Evolutionary conservation across 2,113 vertebrate genomes (phyloP).

Genomic region (Chaetorhynchus papuensis): DNA sequence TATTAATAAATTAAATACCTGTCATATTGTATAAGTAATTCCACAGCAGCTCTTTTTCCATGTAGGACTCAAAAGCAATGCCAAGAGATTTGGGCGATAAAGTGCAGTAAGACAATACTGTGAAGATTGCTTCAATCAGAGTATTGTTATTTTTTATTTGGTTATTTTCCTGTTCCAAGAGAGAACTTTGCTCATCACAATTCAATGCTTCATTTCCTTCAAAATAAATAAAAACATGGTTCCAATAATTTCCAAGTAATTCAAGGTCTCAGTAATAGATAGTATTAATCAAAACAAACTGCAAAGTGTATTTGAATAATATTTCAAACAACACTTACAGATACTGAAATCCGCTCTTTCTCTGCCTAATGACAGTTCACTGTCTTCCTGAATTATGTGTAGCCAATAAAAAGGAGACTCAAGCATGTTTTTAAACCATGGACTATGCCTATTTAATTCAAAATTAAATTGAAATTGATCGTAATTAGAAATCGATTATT

Average conservation of each 20-base stretch:
- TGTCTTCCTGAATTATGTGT: neutral
- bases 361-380: neutral
- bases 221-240: constrained; percentile 36
- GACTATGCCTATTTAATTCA: neutral
- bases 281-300: neutral
- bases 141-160: neutral
- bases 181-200: constrained; percentile 11
- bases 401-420: neutral
- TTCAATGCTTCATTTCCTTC: constrained; percentile 30
- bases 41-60: constrained; percentile 86
- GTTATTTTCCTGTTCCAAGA: neutral
- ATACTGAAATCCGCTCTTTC: neutral
- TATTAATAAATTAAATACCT: constrained; percentile 76
- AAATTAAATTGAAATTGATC: neutral
- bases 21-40: constrained; percentile 79
- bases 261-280: neutral
- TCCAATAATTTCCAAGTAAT: neutral
- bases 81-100: constrained; percentile 82
- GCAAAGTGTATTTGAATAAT: neutral
- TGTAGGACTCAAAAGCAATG: constrained; percentile 80
- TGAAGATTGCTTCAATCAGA: constrained; percentile 81
- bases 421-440: neutral
- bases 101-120: constrained; percentile 77
- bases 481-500: neutral
- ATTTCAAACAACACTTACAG: constrained; percentile 1